Percentiles rank a stretch among this genome's conserved stretches.
These are phyloP conservation scores for Hucho hucho DNA, from an alignment of 2,113 vertebrate species.

Conservation along the genomic window DNA sequence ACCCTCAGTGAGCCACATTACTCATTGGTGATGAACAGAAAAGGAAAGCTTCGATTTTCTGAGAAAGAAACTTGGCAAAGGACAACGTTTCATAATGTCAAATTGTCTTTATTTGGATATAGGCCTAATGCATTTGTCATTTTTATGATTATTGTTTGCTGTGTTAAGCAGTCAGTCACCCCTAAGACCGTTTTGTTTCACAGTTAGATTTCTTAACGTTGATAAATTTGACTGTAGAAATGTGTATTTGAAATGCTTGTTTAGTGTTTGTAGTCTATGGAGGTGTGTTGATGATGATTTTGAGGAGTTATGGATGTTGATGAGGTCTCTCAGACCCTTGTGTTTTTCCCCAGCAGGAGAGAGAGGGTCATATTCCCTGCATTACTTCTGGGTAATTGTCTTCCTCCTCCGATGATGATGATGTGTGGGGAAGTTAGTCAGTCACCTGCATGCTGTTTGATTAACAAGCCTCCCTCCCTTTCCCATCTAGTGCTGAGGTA, in stretches of 20 bases:
- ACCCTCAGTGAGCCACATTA: not conserved
- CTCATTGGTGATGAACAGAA: not conserved
- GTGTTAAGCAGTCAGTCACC: too few species aligned
- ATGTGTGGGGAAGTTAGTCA: constrained; percentile 45
- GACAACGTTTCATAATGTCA: too few species aligned
- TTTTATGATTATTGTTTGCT: too few species aligned
- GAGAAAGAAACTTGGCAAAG: not conserved
- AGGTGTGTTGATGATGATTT: not conserved
- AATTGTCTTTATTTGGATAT: too few species aligned
- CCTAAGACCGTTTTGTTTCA: too few species aligned
- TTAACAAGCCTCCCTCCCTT: constrained; percentile 39
- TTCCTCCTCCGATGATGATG: constrained; percentile 46
- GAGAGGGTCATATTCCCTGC: constrained; percentile 89
- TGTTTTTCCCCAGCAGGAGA: constrained; percentile 81
- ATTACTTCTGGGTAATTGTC: constrained; percentile 85
- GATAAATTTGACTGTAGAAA: too few species aligned
- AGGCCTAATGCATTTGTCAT: too few species aligned
- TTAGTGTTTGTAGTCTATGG: too few species aligned
- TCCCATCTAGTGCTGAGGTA: constrained; percentile 16
- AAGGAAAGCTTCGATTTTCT: not conserved
- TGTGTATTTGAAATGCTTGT: too few species aligned
- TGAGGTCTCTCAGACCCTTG: constrained; percentile 32
- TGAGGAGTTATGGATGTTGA: not conserved
- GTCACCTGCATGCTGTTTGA: constrained; percentile 44
- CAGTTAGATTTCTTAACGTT: too few species aligned